Conservation (phyloP, 1,140 invertebrate species). For the Himalopsyche phryganea region DNA sequence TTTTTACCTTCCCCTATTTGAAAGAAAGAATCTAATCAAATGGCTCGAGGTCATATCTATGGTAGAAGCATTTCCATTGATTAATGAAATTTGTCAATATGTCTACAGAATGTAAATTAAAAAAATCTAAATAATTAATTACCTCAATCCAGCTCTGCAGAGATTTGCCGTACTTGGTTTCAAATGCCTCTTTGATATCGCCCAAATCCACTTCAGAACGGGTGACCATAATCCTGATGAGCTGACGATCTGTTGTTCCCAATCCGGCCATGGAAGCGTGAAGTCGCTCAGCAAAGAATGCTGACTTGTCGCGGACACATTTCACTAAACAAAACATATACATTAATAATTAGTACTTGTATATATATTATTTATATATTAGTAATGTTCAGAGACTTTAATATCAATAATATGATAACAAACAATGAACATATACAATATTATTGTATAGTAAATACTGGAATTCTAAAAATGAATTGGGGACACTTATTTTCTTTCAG, state of each 20-base stretch:
- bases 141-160: conserved; percentile 78
- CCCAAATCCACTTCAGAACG: conserved; percentile 85
- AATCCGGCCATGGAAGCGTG: conserved; percentile 84
- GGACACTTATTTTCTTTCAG: too few relatives aligned
- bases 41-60: too few relatives aligned
- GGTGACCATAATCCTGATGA: conserved; percentile 83
- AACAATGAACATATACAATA: too few relatives aligned
- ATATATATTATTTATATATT: too few relatives aligned
- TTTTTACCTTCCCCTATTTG: too few relatives aligned
- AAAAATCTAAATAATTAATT: conserved; percentile 18
- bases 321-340: conserved; percentile 57
- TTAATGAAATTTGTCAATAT: conserved; percentile 13
- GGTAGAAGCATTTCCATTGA: too few relatives aligned
- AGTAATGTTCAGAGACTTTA: too few relatives aligned
- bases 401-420: too few relatives aligned
- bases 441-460: too few relatives aligned
- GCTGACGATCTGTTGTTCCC: conserved; percentile 79
- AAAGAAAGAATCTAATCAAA: too few relatives aligned
- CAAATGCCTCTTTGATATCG: conserved; percentile 79
- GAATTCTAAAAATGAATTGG: too few relatives aligned
- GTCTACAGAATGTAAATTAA: neutral
- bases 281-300: conserved; percentile 85
- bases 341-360: too few relatives aligned
- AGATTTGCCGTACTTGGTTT: conserved; percentile 73
- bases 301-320: conserved; percentile 76